Evolutionary conservation across 1,140 invertebrate genomes (phyloP), one percentile per base, ranked within the genome.

Genomic region (Zaprionus tsacasi): DNA sequence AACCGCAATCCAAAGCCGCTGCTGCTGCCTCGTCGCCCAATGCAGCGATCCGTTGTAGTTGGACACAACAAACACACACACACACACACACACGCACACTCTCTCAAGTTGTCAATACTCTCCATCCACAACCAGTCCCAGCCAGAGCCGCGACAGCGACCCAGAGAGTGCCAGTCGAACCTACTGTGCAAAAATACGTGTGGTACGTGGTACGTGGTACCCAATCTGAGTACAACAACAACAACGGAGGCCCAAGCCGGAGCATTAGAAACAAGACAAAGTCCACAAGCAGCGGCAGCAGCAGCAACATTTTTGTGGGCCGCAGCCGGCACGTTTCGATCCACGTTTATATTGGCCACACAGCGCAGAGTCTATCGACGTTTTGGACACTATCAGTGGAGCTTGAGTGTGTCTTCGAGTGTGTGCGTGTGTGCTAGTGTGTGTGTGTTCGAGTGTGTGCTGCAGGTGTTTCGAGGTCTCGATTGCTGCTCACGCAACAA

Each of bases 1-100:
- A 83, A 76, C 81, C 71, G 70, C 78, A 76, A 78, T 71, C 70
- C 61, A 71, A 67, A 55, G 65, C 58, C 61, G 66, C 67, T 36
- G 67, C 55, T 13, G 30, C 33, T 54, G 64, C n/a, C 45, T 11
- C 55, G 63, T 48, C 48, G 52, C 73, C 78, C 68, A 70, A 61
- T 58, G 73, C 71, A 74, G 57, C 78, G 72, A 54, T 75, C 57
- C 65, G 52, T 38, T 38, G 57, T 68, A 55, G 73, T 79, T 63
- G 45, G 63, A 63, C 74, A 76, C 40, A 69, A 30, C 27, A 50
- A 13, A 59, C 45, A 45, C 38, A 57, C 52, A 50, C 59, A 35
- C 21, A 21, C 21, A 59, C 45, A 45, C 38, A 68, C 15, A 57
- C 40, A 57, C 52, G 40, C 59, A 35, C 36, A 50, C 52, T 70